Base-by-base conservation (phyloP, 2,888 invertebrate genomes). In the Microplitis deprimator region DNA sequence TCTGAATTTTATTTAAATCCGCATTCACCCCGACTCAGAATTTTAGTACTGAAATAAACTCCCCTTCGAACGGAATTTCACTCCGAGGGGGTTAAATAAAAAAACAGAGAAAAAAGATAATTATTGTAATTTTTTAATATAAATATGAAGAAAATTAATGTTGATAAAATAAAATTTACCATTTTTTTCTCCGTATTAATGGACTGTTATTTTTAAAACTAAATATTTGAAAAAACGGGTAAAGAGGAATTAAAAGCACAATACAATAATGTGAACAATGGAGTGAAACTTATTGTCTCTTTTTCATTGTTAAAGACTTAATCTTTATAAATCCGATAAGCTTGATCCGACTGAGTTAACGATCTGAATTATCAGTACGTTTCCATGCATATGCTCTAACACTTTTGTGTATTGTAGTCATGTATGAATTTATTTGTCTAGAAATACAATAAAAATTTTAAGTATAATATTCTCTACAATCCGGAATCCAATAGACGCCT, bases 361-460 rank as follows among this genome's bases (percentile, higher is more conserved):
- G 60, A 76, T 65, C 65, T 65, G 65, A 76, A 76, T 76, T 76
- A 76, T 76, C 76, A 60, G 60, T 10, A 67, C 38, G 65, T 10
- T 16, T 16, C 20, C 71, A 76, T 71, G 29, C 65, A 17, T 29
- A 29, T 50, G 5, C 68, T 68, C 10, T 68, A 41, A 50, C 17
- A 10, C 41, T 41, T 17, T 41, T 68, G 8, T 65, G 20, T 5
- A 29, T 50, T 50, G 50, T 50, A 50, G 50, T 50, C 13, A 50
- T 13, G 50, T 50, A 10, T 7, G 13, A 50, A 8, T 13, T 50
- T 50, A 13, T 50, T 41, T 41, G 7, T 50, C 8, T 50, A 3
- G 50, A 50, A 50, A 50, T 76, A 29, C 67, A 10, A 7, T 65
- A 8, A 17, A 17, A 60, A 60, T 67, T 39, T 60, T 72, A 76